A percentile compares a stretch with the other conserved stretches of the same genome.
Conservation (phyloP, 2,888 invertebrate species). For the Tillus elongatus region DNA sequence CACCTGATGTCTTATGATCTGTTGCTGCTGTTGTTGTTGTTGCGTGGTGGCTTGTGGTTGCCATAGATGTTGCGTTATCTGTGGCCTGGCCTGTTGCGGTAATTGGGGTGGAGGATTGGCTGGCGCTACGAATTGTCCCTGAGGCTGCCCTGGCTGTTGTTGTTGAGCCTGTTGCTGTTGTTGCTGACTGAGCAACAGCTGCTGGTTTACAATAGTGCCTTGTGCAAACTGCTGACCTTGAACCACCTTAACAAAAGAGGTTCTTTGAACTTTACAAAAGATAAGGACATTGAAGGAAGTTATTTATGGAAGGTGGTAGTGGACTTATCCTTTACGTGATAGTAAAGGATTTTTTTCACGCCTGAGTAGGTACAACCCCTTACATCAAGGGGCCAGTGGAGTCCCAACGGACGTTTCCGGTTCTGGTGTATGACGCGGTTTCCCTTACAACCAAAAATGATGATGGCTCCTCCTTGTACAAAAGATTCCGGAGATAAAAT, state of each 20-base stretch:
- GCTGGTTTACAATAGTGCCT: slow-evolving; percentile 46
- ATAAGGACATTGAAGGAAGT: too few species aligned
- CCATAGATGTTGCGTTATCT: neutral
- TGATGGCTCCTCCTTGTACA: too few species aligned
- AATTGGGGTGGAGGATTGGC: neutral
- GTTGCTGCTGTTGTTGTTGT: slow-evolving; percentile 41
- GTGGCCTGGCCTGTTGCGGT: neutral
- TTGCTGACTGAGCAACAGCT: slow-evolving; percentile 49
- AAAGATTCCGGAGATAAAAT: too few species aligned
- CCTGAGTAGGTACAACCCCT: too few species aligned
- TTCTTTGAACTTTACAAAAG: too few species aligned
- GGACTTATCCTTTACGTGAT: too few species aligned
- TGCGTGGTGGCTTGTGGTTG: slow-evolving; percentile 13
- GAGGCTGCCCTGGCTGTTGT: neutral
- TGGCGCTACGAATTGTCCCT: neutral
- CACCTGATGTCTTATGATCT: slow-evolving; percentile 43
- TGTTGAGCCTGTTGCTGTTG: slow-evolving; percentile 18
- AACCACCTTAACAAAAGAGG: slow-evolving; percentile 1
- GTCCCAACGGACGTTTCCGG: too few species aligned
- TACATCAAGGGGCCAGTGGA: too few species aligned
- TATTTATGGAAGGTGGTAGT: too few species aligned
- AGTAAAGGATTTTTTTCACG: too few species aligned
- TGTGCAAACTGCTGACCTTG: slow-evolving; percentile 42
- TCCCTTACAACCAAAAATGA: too few species aligned
- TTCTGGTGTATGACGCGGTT: too few species aligned